Conservation (phyloP, 2,888 invertebrate species). For the Drosophila merina region DNA sequence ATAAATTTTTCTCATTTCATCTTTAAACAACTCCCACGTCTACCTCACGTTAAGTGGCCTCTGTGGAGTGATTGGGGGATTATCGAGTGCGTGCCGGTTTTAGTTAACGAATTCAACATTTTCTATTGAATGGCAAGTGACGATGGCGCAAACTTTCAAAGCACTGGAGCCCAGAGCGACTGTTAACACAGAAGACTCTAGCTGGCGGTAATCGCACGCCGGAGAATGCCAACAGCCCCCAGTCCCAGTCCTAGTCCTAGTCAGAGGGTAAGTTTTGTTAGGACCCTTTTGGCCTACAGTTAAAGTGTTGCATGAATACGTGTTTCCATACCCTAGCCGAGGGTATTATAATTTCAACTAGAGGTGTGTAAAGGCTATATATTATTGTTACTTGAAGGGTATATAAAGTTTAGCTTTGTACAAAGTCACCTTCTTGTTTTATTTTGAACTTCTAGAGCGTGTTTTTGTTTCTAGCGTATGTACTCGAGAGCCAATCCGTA, state of each 20-base stretch:
- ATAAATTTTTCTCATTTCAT: neutral
- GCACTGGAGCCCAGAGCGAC: slow-evolving; percentile 37
- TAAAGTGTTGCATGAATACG: slow-evolving; percentile 16
- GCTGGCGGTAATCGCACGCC: slow-evolving; percentile 37
- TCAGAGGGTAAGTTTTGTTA: neutral
- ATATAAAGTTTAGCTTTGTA: neutral
- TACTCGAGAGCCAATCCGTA: neutral
- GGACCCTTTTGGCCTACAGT: neutral
- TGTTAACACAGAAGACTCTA: slow-evolving; percentile 40
- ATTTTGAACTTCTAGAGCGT: neutral
- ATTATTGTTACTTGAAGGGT: neutral
- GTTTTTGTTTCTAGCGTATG: slow-evolving; percentile 8
- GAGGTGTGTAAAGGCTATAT: neutral
- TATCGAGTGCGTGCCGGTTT: slow-evolving; percentile 45
- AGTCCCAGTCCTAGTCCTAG: neutral
- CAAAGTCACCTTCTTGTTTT: neutral
- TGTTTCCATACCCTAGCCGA: neutral
- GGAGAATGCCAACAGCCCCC: slow-evolving; percentile 20
- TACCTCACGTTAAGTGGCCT: slow-evolving; percentile 2
- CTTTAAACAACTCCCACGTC: slow-evolving; percentile 1
- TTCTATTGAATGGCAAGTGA: slow-evolving; percentile 41
- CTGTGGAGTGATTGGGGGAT: slow-evolving; percentile 29
- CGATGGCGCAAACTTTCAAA: slow-evolving; percentile 29
- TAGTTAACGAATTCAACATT: slow-evolving; percentile 42
- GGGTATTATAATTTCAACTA: neutral